These are phyloP conservation scores for Stylophora pistillata DNA, from an alignment of 64 coral and sea anemone genomes.

Conservation along the genomic window DNA sequence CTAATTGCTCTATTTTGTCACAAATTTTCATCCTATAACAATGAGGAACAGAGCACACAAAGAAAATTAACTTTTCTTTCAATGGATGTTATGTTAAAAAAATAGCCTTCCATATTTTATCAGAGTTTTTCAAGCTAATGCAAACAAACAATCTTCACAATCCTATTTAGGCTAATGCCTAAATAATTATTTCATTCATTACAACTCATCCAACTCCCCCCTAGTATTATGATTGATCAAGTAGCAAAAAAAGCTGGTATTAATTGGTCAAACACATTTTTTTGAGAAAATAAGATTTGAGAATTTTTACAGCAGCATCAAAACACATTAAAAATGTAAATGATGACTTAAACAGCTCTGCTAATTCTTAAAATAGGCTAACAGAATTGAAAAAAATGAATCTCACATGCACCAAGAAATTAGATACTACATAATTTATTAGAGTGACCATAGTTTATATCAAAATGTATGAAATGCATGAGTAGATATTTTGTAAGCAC, in stretches of 20 bases:
- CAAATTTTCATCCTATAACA: too few species aligned
- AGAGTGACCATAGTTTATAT: not conserved
- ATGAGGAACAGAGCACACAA: too few species aligned
- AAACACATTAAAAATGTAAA: not conserved
- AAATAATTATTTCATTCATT: too few species aligned
- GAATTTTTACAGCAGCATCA: not conserved
- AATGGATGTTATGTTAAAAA: not conserved
- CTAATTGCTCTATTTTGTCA: too few species aligned
- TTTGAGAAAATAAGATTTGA: not conserved
- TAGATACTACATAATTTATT: not conserved
- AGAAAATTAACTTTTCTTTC: too few species aligned
- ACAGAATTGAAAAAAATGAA: not conserved
- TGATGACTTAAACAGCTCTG: not conserved
- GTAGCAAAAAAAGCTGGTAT: too few species aligned
- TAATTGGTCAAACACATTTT: too few species aligned
- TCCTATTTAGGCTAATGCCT: too few species aligned
- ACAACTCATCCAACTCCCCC: too few species aligned
- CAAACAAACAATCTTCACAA: too few species aligned
- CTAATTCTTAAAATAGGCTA: not conserved
- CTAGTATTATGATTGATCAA: too few species aligned
- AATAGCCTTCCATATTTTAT: not conserved
- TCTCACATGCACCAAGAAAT: not conserved
- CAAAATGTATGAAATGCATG: not conserved
- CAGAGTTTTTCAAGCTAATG: too few species aligned
- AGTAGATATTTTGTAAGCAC: not conserved